Evolutionary conservation across 2,888 invertebrate species (phyloP).

Genomic region (Rhorus exstirpatorius): DNA sequence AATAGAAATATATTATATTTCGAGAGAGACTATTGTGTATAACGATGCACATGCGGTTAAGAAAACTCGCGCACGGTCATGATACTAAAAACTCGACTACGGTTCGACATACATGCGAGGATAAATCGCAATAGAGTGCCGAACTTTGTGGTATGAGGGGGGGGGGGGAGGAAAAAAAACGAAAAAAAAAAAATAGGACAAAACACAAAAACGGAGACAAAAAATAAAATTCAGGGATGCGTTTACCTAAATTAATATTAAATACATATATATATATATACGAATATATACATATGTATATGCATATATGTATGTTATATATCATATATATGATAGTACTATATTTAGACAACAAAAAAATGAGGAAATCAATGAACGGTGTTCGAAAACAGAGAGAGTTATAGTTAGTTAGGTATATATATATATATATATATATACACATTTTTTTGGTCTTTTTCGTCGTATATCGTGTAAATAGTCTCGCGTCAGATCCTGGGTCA

Average conservation of each 20-base stretch:
- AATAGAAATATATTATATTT: constrained; percentile 62
- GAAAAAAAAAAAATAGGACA: constrained; percentile 36
- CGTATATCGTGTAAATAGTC: constrained; percentile 71
- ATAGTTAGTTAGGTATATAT: constrained; percentile 31
- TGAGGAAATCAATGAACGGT: constrained; percentile 13
- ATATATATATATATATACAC: constrained; percentile 12
- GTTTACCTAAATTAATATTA: constrained; percentile 71
- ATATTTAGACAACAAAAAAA: constrained; percentile 48
- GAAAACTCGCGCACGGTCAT: constrained; percentile 14
- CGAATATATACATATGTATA: no score
- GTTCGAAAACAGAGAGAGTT: constrained; percentile 19
- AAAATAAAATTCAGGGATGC: constrained; percentile 77
- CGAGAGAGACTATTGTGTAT: constrained; percentile 39
- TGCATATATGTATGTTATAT: no score
- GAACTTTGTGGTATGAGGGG: constrained; percentile 10
- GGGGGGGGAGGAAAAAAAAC: constrained; percentile 10
- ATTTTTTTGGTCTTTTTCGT: constrained; percentile 28
- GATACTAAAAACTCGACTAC: constrained; percentile 12
- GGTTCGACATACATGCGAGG: background rate
- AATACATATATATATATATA: constrained; percentile 68
- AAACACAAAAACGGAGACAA: constrained; percentile 72
- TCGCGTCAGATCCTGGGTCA: constrained; percentile 61
- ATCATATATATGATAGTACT: constrained; percentile 67
- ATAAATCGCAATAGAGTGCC: constrained; percentile 22
- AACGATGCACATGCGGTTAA: constrained; percentile 34